Conservation (phyloP, 2,113 vertebrate genomes). For the Calyptommatus sinebrachiatus region DNA sequence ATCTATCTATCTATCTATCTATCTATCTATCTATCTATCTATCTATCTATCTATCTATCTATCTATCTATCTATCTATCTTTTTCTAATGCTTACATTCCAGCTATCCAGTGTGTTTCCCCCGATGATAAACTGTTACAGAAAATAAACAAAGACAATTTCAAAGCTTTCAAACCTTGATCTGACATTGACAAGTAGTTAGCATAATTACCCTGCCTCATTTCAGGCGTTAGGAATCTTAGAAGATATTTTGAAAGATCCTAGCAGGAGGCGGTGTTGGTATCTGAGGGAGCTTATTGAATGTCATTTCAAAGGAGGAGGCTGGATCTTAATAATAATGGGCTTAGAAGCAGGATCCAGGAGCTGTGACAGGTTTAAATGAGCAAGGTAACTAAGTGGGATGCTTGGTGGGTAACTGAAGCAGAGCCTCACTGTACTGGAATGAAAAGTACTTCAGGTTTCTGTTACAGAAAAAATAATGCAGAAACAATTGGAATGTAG, state of each 20-base stretch:
- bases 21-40: no score
- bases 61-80: background rate
- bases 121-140: conserved; percentile 24
- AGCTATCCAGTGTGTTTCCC: conserved; percentile 18
- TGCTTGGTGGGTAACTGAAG: conserved; percentile 46
- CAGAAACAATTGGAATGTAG: conserved; percentile 12
- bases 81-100: background rate
- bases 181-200: conserved; percentile 50
- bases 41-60: background rate
- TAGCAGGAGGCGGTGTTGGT: conserved; percentile 25
- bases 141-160: conserved; percentile 35
- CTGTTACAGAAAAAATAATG: conserved; percentile 11
- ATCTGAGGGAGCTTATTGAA: conserved; percentile 30
- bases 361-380: conserved; percentile 39
- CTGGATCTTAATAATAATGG: conserved; percentile 23
- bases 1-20: no score
- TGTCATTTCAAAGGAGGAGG: conserved; percentile 42
- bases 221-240: conserved; percentile 52
- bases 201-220: conserved; percentile 53
- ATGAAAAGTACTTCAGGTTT: conserved; percentile 29
- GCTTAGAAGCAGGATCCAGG: conserved; percentile 38
- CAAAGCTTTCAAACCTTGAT: conserved; percentile 33
- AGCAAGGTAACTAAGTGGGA: conserved; percentile 44
- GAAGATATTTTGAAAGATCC: conserved; percentile 20
- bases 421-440: conserved; percentile 43